These are phyloP conservation scores for Onychostoma macrolepis DNA, from an alignment of 2,113 vertebrate species.

Conservation along the genomic window DNA sequence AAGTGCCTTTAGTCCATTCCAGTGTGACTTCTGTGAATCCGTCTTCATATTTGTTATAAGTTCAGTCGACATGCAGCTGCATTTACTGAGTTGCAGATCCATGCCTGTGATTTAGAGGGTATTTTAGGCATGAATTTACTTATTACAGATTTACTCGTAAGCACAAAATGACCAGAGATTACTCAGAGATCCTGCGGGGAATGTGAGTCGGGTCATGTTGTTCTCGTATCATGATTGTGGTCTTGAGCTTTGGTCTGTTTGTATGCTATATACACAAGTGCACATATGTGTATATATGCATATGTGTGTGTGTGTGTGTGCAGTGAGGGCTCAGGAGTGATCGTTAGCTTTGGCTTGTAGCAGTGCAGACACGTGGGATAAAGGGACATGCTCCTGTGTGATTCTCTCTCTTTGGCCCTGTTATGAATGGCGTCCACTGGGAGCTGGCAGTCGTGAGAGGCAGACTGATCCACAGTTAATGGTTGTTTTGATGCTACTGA, in stretches of 20 bases:
- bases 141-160: background rate
- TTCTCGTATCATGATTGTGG: conserved; percentile 21
- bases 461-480: conserved; percentile 69
- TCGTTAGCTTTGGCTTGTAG: conserved; percentile 45
- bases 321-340: conserved; percentile 48
- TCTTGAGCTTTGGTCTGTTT: conserved; percentile 41
- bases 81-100: background rate
- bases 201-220: background rate
- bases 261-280: conserved; percentile 1
- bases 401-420: conserved; percentile 42
- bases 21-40: background rate
- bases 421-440: conserved; percentile 40
- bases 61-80: background rate
- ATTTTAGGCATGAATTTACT: conserved; percentile 19
- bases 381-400: conserved; percentile 39
- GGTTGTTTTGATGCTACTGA: conserved; percentile 74
- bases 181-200: background rate
- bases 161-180: conserved; percentile 26
- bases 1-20: background rate
- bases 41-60: background rate
- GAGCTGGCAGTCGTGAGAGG: conserved; percentile 41
- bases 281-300: background rate
- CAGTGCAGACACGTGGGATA: conserved; percentile 53
- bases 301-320: conserved; percentile 26
- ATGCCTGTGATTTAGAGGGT: background rate